Conservation (phyloP, 2,113 vertebrate genomes). For the Gavialis gangeticus region DNA sequence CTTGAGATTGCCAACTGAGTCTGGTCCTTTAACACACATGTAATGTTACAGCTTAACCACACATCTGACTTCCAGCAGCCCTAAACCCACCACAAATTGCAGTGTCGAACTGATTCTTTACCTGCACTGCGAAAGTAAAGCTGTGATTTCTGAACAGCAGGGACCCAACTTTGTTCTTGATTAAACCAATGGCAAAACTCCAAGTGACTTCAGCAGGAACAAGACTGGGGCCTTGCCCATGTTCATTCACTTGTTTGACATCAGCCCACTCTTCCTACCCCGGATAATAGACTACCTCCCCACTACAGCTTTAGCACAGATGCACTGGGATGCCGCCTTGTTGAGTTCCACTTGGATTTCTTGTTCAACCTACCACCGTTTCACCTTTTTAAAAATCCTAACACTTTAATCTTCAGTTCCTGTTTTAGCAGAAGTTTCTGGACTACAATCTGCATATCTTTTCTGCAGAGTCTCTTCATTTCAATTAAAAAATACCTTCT, state of each 20-base stretch:
- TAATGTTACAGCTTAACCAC: neutral
- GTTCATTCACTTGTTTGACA: neutral
- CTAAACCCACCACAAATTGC: neutral
- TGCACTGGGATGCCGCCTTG: neutral
- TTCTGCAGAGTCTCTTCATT: neutral
- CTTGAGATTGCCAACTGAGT: neutral
- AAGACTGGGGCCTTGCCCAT: rapidly evolving
- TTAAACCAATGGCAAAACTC: neutral
- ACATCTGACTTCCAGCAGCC: neutral
- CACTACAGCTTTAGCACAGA: neutral
- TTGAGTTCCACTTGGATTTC: neutral
- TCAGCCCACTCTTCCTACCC: rapidly evolving
- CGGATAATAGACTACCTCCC: neutral
- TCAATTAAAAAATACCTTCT: neutral
- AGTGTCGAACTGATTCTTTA: neutral
- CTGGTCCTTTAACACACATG: neutral
- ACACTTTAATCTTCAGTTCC: neutral
- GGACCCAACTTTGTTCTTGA: rapidly evolving
- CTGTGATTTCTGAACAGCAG: neutral
- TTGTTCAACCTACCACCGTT: neutral
- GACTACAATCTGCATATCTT: neutral
- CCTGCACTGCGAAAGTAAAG: neutral
- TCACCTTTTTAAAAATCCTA: neutral
- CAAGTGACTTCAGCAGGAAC: neutral
- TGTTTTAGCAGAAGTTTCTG: neutral